Base-by-base conservation (phyloP, 2,888 invertebrate genomes). In the Neoitamus cyanurus region DNA sequence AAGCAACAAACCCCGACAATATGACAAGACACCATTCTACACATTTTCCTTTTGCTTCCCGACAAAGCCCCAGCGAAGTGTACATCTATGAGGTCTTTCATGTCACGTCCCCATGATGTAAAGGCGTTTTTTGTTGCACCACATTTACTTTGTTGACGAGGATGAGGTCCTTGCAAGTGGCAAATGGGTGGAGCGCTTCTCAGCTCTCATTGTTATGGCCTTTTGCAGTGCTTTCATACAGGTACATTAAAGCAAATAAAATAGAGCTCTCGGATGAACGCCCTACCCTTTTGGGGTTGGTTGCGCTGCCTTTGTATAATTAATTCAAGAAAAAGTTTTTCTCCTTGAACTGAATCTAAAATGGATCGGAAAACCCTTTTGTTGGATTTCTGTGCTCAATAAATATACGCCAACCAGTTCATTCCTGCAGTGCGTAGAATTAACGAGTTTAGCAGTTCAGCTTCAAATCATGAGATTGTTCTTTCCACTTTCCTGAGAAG, bases 171-270 rank as follows among this genome's bases (percentile, higher is more conserved):
- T 73, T 73, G 9, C 11, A 75, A 58, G 58, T 46, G 58, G 25
- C 75, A 46, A 25, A 20, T 37, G 20, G n/a, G 37, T 78, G 78
- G 48, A 31, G 78, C 13, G 6, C n/a, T 77, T 30, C 46, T 46
- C 75, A 15, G 25, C 46, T 77, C n/a, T 3, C 48, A 48, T 42
- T 58, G 58, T 48, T 2, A 9, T 77, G 20, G 31, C 46, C 58
- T 78, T 78, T 78, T 70, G 70, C 31, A 30, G 70, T 11, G n/a
- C 70, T n/a, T 70, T 46, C 15, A 78, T 58, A 7, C 48, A 78
- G 48, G n/a, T 48, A 48, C 58, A 78, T 78, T 78, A 48, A 30
- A n/a, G n/a, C 15, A 58, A 78, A 42, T 13, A n/a, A 42, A 20
- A 48, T 31, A 34, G 78, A 30, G 13, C 15, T 15, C 37, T 25